A percentile compares a stretch with the other conserved stretches of the same genome.
Conservation (phyloP, 2,888 invertebrate species). For the Hipparchia semele region DNA sequence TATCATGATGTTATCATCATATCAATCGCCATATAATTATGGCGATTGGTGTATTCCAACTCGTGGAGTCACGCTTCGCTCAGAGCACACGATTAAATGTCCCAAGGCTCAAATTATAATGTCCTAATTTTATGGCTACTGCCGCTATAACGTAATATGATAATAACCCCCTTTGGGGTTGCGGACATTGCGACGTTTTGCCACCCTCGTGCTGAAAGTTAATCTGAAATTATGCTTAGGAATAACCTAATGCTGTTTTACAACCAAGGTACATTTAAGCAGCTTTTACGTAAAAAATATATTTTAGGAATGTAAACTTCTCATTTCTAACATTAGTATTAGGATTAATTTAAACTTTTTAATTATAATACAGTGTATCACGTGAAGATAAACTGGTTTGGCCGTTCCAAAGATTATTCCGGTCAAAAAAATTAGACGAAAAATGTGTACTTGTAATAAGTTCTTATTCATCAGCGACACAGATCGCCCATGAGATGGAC, state of each 20-base stretch:
- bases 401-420: too few species aligned
- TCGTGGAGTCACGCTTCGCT: background rate
- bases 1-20: too few species aligned
- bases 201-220: constrained; percentile 20
- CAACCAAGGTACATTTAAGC: background rate
- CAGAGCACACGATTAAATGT: constrained; percentile 36
- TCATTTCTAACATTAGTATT: background rate
- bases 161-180: constrained; percentile 37
- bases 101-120: constrained; percentile 41
- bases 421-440: too few species aligned
- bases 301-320: background rate
- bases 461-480: too few species aligned
- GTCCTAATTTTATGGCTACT: constrained; percentile 42
- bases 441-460: too few species aligned
- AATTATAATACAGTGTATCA: too few species aligned
- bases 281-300: background rate
- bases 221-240: constrained; percentile 14
- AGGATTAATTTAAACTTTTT: background rate
- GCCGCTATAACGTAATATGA: constrained; percentile 36
- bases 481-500: too few species aligned
- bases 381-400: too few species aligned
- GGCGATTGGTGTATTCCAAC: too few species aligned
- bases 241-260: background rate
- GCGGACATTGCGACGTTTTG: constrained; percentile 29
- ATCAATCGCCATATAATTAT: too few species aligned